Percentiles rank a stretch among this genome's conserved stretches.
Evolutionary conservation across 2,888 invertebrate genomes (phyloP).

Genomic region (Maniola hyperantus): DNA sequence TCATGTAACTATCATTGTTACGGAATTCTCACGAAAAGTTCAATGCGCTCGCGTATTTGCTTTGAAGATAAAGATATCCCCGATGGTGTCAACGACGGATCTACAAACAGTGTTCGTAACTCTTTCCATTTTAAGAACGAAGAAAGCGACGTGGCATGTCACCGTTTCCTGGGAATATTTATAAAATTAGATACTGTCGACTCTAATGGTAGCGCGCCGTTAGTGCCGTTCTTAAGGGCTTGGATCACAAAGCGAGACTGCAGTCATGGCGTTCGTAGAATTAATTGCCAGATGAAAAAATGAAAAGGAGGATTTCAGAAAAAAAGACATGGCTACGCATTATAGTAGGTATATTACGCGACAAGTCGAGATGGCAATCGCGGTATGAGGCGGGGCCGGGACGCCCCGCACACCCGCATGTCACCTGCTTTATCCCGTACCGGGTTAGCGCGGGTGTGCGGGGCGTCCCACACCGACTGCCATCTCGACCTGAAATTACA

Average conservation of each 20-base stretch:
- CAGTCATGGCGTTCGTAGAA: too few relatives aligned
- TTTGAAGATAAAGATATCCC: slow-evolving; percentile 62
- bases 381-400: too few relatives aligned
- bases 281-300: too few relatives aligned
- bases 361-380: too few relatives aligned
- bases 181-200: slow-evolving; percentile 38
- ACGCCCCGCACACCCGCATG: too few relatives aligned
- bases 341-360: too few relatives aligned
- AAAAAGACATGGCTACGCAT: too few relatives aligned
- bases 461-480: too few relatives aligned
- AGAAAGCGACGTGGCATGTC: slow-evolving; percentile 52
- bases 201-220: slow-evolving; percentile 18
- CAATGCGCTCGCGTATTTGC: slow-evolving; percentile 56
- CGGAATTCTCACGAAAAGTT: slow-evolving; percentile 48
- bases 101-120: slow-evolving; percentile 57
- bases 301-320: too few relatives aligned
- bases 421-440: too few relatives aligned
- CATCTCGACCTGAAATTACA: too few relatives aligned
- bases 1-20: slow-evolving; percentile 19
- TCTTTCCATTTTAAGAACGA: slow-evolving; percentile 56
- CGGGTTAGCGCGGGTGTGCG: too few relatives aligned
- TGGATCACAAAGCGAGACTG: background rate
- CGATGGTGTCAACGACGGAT: slow-evolving; percentile 51
- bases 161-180: slow-evolving; percentile 63
- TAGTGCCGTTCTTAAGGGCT: slow-evolving; percentile 14